phyloP scores from a whole-genome alignment of 2,113 vertebrate species.

The Leptobrachium leishanense region DNA sequence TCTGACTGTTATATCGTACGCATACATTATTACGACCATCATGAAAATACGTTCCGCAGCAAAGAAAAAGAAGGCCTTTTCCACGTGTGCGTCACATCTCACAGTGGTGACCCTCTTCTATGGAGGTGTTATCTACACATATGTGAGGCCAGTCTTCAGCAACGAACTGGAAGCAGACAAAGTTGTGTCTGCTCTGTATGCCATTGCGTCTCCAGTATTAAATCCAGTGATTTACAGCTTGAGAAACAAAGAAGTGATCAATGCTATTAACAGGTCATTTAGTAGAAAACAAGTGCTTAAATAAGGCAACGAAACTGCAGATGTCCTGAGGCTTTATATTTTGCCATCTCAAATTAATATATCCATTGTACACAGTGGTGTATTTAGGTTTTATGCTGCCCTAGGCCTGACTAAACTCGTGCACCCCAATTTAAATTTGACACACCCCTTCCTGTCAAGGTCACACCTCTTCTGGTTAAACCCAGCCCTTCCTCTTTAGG shows the following conservation, averaged over 20 bases:
- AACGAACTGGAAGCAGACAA: constrained; percentile 52
- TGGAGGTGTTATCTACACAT: constrained; percentile 58
- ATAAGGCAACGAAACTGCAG: too few species aligned
- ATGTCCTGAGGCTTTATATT: too few species aligned
- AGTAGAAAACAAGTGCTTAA: not conserved
- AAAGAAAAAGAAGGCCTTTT: constrained; percentile 55
- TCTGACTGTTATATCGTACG: constrained; percentile 50
- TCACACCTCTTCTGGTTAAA: too few species aligned
- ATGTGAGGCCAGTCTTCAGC: constrained; percentile 53
- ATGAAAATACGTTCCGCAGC: constrained; percentile 51
- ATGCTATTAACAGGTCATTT: constrained; percentile 34
- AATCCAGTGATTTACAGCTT: constrained; percentile 50
- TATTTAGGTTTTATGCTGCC: too few species aligned
- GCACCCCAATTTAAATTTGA: too few species aligned
- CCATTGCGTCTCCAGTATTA: constrained; percentile 53
- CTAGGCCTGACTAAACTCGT: too few species aligned
- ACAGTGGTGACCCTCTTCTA: constrained; percentile 55
- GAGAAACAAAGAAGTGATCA: constrained; percentile 28
- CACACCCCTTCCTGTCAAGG: too few species aligned
- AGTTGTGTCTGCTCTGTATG: constrained; percentile 57
- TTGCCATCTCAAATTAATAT: too few species aligned
- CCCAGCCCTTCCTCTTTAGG: too few species aligned
- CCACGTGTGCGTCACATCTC: constrained; percentile 57
- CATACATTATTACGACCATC: constrained; percentile 52
- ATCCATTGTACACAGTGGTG: too few species aligned